Evolutionary conservation across 1,140 invertebrate genomes (phyloP).

Genomic region (Bombus waltoni): DNA sequence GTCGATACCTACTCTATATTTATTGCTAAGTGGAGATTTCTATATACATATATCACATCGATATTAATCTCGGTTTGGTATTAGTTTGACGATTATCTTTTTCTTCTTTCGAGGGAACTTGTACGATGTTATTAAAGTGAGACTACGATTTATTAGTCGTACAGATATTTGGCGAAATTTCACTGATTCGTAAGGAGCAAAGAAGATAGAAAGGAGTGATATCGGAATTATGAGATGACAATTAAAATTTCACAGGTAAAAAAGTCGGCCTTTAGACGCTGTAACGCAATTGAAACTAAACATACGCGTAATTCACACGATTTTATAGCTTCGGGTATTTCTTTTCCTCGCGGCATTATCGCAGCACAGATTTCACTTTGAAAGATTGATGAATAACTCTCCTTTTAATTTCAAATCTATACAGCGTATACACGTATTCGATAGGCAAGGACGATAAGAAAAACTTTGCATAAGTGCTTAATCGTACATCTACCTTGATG

Average conservation of each 20-base stretch:
- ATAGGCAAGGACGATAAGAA: not conserved
- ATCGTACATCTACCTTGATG: not conserved
- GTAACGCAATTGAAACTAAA: not conserved
- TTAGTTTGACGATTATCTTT: not conserved
- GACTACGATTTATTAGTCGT: not conserved
- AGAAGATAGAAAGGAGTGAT: too few relatives aligned
- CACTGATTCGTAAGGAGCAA: not conserved
- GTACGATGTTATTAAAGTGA: not conserved
- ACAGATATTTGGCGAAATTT: not conserved
- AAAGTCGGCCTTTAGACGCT: not conserved
- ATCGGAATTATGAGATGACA: not conserved
- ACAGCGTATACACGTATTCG: not conserved
- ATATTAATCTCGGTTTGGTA: not conserved
- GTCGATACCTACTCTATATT: too few relatives aligned
- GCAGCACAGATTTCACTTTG: not conserved
- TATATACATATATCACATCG: too few relatives aligned
- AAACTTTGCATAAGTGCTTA: not conserved
- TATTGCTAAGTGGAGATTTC: too few relatives aligned
- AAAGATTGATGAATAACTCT: not conserved
- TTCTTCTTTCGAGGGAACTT: not conserved
- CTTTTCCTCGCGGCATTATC: not conserved
- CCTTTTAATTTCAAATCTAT: not conserved
- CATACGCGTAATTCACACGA: not conserved
- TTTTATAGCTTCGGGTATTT: not conserved
- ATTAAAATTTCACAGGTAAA: not conserved